phyloP scores from a whole-genome alignment of 2,797 vertebrate genomes.

The Cryptoblepharus egeriae region DNA sequence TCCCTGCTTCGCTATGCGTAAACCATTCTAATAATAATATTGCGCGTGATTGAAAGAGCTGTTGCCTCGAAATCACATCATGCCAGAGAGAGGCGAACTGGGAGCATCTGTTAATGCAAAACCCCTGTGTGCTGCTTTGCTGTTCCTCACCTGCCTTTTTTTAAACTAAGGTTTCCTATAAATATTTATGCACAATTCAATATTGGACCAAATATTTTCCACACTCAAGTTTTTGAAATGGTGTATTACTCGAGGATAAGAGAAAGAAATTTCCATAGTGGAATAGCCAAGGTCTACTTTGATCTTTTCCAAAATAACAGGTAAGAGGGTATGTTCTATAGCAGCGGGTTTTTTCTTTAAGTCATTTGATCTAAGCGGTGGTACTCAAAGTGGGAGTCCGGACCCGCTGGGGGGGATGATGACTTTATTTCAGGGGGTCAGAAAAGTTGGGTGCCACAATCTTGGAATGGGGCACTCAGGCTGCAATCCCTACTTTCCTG shows the following conservation, averaged over 20 bases:
- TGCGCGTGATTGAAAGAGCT: constrained; percentile 18
- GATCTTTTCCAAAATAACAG: neutral
- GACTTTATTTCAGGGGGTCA: no score
- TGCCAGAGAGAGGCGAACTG: neutral
- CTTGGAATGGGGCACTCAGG: no score
- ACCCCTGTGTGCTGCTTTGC: neutral
- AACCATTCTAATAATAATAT: constrained; percentile 33
- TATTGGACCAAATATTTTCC: neutral
- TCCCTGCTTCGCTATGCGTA: constrained; percentile 19
- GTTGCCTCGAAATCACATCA: constrained; percentile 10
- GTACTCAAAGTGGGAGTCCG: no score
- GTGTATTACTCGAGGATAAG: neutral
- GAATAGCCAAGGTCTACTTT: neutral
- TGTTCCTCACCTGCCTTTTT: neutral
- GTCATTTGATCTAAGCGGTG: no score
- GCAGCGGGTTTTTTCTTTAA: no score
- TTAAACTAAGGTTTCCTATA: neutral
- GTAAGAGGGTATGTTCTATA: neutral
- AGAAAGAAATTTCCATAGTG: neutral
- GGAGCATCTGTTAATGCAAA: neutral
- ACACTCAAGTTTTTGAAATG: neutral
- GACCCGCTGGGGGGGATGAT: no score
- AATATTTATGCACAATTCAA: constrained; percentile 22
- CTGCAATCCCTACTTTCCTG: no score
- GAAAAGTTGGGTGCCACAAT: no score